Evolutionary conservation across 1,140 invertebrate genomes (phyloP), one percentile per base, ranked within the genome.

Genomic region (Thrips palmi): DNA sequence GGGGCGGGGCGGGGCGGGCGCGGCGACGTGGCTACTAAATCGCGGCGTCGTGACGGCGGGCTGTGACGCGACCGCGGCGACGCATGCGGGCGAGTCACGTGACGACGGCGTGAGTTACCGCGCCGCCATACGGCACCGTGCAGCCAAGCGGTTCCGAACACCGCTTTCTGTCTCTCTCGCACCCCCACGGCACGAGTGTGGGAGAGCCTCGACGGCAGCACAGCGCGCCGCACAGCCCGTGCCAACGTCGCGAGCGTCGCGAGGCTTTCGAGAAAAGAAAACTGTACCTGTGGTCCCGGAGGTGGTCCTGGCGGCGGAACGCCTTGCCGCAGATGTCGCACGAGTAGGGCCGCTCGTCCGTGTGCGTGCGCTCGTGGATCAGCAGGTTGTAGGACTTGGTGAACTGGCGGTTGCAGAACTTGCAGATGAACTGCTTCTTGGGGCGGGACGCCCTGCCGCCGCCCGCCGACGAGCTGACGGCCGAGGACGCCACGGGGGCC

Each of bases 341-440:
- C 8, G 87, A 86, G 53, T 92, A 99, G 2, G 93, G 94, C 37
- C 93, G 61, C 57, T 98, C 94, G 58, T 98, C 89, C 2, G 94
- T 98, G 55, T 98, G 94, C 2, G 91, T 97, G 47, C 91, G 67
- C 58, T 97, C 87, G 61, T 97, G 93, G 47, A 97, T 97, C 32
- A 97, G 63, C 33, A 99, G 68, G 57, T 97, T 97, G 63, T 98
- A 97, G 12, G 87, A 85, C 62, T 97, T 97, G 38, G 92, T 93
- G 58, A 98, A 98, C 51, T 94, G 83, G 25, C 94, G 70, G 52
- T 85, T 82, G 61, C 94, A 98, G 57, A 86, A 97, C 53, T 89
- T 86, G 66, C 94, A 98, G 42, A 67, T 59, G 56, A 79, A 82
- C 51, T 82, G 65, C 48, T 77, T 72, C 49, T 75, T 71, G 8